These are phyloP conservation scores for Patella caerulea DNA, from an alignment of 2,888 invertebrate species.

Conservation along the genomic window DNA sequence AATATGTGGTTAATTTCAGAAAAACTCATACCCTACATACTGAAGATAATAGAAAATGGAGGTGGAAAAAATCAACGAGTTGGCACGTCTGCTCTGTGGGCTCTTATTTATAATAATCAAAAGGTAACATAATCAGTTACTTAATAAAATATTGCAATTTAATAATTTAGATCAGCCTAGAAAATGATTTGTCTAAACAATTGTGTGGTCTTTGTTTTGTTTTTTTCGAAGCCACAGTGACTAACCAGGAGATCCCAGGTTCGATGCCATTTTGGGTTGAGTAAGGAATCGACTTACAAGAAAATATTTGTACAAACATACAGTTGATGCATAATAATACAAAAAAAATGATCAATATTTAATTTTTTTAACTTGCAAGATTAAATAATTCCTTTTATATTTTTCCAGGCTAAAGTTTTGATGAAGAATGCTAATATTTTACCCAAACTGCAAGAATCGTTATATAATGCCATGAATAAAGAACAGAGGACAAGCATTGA, in stretches of 20 bases:
- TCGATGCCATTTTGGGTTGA: no score
- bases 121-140: conserved; percentile 50
- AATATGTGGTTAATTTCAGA: conserved; percentile 45
- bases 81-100: conserved; percentile 63
- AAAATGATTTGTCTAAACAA: background rate
- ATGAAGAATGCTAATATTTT: conserved; percentile 55
- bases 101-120: conserved; percentile 65
- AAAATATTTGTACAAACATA: no score
- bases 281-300: no score
- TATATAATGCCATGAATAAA: conserved; percentile 38
- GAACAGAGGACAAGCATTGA: background rate
- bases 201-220: background rate
- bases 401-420: conserved; percentile 49
- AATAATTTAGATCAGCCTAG: no score
- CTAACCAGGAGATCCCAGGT: no score
- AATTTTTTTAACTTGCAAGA: background rate
- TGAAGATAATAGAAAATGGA: conserved; percentile 53
- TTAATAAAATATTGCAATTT: no score
- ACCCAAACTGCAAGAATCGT: conserved; percentile 48
- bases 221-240: background rate
- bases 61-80: conserved; percentile 46
- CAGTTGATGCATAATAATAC: no score
- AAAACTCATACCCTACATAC: conserved; percentile 56
- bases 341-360: no score
- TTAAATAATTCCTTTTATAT: background rate